Evolutionary conservation across 1,140 invertebrate genomes (phyloP), one percentile per base, ranked within the genome.

Genomic region (Bradysia coprophila): DNA sequence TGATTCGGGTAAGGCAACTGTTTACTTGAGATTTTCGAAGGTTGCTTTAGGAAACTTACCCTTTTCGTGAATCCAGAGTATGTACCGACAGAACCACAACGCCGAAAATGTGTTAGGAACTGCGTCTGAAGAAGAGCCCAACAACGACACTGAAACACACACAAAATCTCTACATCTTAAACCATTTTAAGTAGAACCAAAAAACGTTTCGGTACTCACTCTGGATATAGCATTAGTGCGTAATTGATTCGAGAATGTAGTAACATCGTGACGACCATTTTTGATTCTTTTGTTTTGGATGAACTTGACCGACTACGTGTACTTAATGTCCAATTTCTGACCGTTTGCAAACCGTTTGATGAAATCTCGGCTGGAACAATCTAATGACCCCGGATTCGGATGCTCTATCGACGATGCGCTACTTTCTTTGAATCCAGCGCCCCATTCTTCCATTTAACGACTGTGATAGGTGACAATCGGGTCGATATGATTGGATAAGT

Each of bases 191-290:
- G n/a, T n/a, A n/a, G n/a, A n/a, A n/a, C n/a, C n/a, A n/a, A n/a
- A n/a, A n/a, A n/a, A 23, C n/a, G n/a, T n/a, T n/a, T n/a, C n/a
- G n/a, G 8, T 33, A 53, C 67, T 70, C 55, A 94, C 90, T 91
- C 89, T 22, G 94, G 92, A 56, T 90, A 88, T 3, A 98, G 66
- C 72, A 94, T 87, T 2, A 92, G 54, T 97, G 90, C 0, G 90
- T 91, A 81, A 95, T 94, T 2, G 92, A 95, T 62, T 97, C 90
- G 37, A 99, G 65, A 47, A 99, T 95, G 57, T 98, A 98, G 68
- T 99, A 95, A 95, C 95, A 98, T 52, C 95, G 73, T 1, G 92
- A 97, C 1, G 91, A 95, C 95, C 95, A 98, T 66, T n/a, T n/a
- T 95, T 95, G 2, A 94, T 82, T 2, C 75, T 71, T 52, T 88